Base-by-base conservation (phyloP, 2,113 vertebrate genomes). In the Labeo rohita region DNA sequence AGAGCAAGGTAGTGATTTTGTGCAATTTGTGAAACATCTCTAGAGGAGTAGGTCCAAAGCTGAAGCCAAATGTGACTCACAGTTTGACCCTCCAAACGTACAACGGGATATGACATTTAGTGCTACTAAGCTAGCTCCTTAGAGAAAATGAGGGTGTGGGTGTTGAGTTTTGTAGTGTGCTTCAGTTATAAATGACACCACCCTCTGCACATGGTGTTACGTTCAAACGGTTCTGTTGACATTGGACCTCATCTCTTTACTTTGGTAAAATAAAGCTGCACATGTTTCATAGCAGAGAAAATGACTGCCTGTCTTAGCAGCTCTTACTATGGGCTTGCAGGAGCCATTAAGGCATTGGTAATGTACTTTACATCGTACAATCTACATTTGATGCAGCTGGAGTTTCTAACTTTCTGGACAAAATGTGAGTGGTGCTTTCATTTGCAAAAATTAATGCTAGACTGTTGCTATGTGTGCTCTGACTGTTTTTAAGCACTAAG, bases 11-110 rank as follows among this genome's bases (percentile, higher is more conserved):
- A 36, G 36, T 13, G 56, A 73, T 61, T 68, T 66, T 16, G 52
- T 78, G 56, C 77, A 52, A 78, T 68, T 56, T 12, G 52, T 78
- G 54, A 83, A 63, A 78, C 18, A n/a, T 10, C 49, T 52, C 13
- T 77, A 72, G 43, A 73, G 74, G 65, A 75, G 6, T 52, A 10
- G 61, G 72, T 72, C 16, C 65, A 28, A 87, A 43, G 12, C 10
- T 13, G 13, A 39, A 50, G 66, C 81, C 85, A 84, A 80, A 45
- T 63, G 76, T 63, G 76, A 88, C 80, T 88, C 84, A 79, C 28
- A 63, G 50, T 56, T 66, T 11, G 68, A 59, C 66, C 54, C 15
- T 54, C 23, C 61, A 34, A 66, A 23, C 70, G 8, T n/a, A 18
- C 78, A 39, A 73, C 75, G 54, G 80, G 75, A 84, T 74, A 66